Conservation (phyloP, 2,888 invertebrate species). For the Protodeltote pygarga region DNA sequence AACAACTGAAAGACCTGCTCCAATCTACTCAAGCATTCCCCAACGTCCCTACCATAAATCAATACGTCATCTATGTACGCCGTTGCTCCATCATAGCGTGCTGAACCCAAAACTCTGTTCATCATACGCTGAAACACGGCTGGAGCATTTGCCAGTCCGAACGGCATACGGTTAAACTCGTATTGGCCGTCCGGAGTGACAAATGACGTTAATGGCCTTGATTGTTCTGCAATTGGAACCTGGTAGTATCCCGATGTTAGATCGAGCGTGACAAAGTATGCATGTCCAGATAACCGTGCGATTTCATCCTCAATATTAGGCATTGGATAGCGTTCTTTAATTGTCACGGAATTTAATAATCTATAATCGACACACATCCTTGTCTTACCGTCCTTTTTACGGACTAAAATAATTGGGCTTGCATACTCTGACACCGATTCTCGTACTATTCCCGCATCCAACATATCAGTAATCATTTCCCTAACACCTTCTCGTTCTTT, state of each 20-base stretch:
- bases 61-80: slow-evolving; percentile 11
- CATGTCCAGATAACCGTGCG: neutral
- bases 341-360: slow-evolving; percentile 7
- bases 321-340: slow-evolving; percentile 36
- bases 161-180: slow-evolving; percentile 62
- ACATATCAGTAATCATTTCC: too few species aligned
- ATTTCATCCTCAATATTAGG: slow-evolving; percentile 39
- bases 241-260: slow-evolving; percentile 7
- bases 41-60: neutral
- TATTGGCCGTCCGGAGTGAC: slow-evolving; percentile 56
- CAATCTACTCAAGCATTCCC: neutral
- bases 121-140: slow-evolving; percentile 30
- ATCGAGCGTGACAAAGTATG: too few species aligned
- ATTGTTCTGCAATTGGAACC: neutral
- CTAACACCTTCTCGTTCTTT: too few species aligned
- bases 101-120: slow-evolving; percentile 16
- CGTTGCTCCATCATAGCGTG: neutral
- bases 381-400: neutral
- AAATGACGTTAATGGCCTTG: slow-evolving; percentile 53
- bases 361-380: neutral
- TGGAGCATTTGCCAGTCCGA: slow-evolving; percentile 30
- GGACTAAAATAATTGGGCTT: slow-evolving; percentile 1
- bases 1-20: neutral
- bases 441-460: neutral
- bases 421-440: neutral